Percentiles rank a stretch among this genome's conserved stretches.
phyloP scores from a whole-genome alignment of 1,140 invertebrate genomes.

The Megalopta genalis region DNA sequence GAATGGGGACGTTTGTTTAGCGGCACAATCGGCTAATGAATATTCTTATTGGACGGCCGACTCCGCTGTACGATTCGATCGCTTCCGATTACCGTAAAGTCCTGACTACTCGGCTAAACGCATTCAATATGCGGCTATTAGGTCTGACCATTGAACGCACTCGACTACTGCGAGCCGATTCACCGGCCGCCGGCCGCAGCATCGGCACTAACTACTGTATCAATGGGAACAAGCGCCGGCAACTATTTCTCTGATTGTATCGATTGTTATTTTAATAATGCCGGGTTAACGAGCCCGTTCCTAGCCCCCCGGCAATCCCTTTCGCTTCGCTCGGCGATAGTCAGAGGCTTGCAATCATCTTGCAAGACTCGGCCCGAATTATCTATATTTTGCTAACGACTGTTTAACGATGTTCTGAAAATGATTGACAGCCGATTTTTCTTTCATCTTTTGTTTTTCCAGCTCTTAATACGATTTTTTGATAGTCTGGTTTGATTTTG shows the following conservation, averaged over 20 bases:
- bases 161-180: conserved; percentile 21
- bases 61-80: background rate
- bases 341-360: no score
- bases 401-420: no score
- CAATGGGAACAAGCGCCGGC: background rate
- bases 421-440: no score
- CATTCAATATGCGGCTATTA: conserved; percentile 4
- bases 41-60: background rate
- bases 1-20: no score
- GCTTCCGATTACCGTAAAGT: conserved; percentile 3
- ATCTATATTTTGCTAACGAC: no score
- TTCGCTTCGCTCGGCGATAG: no score
- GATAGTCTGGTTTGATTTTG: no score
- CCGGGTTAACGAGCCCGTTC: background rate
- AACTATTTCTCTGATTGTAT: conserved; percentile 6
- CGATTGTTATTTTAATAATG: conserved; percentile 10
- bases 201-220: conserved; percentile 14
- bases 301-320: no score
- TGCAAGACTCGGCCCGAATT: no score
- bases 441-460: no score
- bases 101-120: background rate
- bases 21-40: background rate
- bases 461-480: no score
- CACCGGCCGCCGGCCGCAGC: conserved; percentile 2
- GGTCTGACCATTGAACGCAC: conserved; percentile 11